A percentile compares a stretch with the other conserved stretches of the same genome.
phyloP scores from a whole-genome alignment of 2,113 vertebrate species.

The Lagopus leucura region DNA sequence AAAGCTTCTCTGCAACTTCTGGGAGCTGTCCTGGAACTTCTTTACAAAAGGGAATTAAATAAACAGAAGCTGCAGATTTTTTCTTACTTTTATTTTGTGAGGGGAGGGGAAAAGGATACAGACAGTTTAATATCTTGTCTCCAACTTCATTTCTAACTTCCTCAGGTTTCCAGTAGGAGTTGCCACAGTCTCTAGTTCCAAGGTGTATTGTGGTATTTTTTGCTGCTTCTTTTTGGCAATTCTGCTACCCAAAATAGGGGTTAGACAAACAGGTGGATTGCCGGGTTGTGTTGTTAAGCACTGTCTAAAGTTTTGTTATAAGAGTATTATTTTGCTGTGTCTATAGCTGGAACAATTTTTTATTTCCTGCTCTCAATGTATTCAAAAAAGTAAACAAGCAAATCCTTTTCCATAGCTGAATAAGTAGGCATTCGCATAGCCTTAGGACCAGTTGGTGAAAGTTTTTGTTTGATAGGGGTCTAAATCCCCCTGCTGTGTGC shows the following conservation, averaged over 20 bases:
- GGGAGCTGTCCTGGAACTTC: constrained; percentile 71
- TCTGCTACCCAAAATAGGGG: neutral
- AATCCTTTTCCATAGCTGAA: neutral
- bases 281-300: neutral
- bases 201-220: neutral
- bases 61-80: constrained; percentile 16
- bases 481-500: fast-evolving
- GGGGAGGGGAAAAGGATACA: neutral
- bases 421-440: neutral
- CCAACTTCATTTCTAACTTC: neutral
- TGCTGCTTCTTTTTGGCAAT: neutral
- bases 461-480: neutral
- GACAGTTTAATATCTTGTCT: neutral
- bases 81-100: neutral
- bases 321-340: neutral
- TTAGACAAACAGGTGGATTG: fast-evolving
- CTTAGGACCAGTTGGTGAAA: neutral
- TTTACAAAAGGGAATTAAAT: constrained; percentile 7
- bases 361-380: neutral
- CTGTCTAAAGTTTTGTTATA: neutral
- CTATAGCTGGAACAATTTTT: neutral
- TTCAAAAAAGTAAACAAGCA: neutral
- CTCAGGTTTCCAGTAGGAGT: neutral
- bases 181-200: neutral
- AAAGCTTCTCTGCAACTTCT: constrained; percentile 66